Percentiles rank a stretch among this genome's conserved stretches.
Evolutionary conservation across 2,797 vertebrate species (phyloP).

Genomic region (Microctenopoma steveboyesi): DNA sequence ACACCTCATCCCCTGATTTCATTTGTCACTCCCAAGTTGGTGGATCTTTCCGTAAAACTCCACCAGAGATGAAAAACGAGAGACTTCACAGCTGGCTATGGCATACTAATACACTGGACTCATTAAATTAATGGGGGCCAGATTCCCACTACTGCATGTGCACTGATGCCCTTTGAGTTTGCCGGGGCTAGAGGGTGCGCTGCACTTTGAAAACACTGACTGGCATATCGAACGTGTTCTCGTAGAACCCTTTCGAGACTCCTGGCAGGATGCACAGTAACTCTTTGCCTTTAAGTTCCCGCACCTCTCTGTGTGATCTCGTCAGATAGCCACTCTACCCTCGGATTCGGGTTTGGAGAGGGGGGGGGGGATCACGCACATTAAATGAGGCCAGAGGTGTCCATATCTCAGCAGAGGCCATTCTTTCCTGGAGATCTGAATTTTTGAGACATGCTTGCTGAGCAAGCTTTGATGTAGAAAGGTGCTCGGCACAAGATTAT

Average conservation of each 20-base stretch:
- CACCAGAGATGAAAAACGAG: constrained; percentile 76
- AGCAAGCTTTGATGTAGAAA: constrained; percentile 84
- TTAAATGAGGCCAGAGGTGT: constrained; percentile 84
- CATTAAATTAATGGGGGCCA: constrained; percentile 86
- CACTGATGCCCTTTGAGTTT: constrained; percentile 86
- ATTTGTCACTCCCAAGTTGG: constrained; percentile 81
- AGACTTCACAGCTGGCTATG: constrained; percentile 79
- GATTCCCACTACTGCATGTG: constrained; percentile 78
- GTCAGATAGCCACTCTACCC: constrained; percentile 79
- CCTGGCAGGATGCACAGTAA: constrained; percentile 83
- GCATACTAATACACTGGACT: constrained; percentile 86
- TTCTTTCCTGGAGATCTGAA: constrained; percentile 83
- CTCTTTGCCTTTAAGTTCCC: constrained; percentile 83
- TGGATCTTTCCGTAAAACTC: constrained; percentile 76
- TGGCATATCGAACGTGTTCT: constrained; percentile 85
- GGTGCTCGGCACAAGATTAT: constrained; percentile 73
- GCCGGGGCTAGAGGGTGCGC: constrained; percentile 81
- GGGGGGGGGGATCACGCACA: constrained; percentile 64
- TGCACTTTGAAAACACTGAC: constrained; percentile 86
- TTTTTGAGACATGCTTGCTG: constrained; percentile 75
- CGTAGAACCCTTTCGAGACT: constrained; percentile 84
- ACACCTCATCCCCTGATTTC: constrained; percentile 63
- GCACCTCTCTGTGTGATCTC: constrained; percentile 83
- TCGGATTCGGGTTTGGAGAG: constrained; percentile 71
- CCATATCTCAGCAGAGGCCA: constrained; percentile 83